These are phyloP conservation scores for Spatula versicolor DNA, from an alignment of 2,797 vertebrate genomes.

Conservation along the genomic window DNA sequence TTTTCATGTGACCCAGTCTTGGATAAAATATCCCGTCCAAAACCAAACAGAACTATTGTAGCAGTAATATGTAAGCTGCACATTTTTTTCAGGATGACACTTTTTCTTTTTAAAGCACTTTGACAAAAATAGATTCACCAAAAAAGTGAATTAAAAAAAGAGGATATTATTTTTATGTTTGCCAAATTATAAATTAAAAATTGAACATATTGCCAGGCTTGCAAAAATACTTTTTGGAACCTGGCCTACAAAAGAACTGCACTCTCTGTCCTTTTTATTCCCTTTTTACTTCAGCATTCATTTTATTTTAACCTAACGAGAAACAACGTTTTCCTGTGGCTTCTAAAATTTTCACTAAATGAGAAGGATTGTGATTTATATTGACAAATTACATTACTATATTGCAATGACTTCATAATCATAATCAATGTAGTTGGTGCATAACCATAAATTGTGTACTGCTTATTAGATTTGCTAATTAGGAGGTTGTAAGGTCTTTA, in stretches of 20 bases:
- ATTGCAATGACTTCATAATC: constrained; percentile 49
- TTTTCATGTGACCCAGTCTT: neutral
- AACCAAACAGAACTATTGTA: neutral
- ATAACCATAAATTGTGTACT: constrained; percentile 36
- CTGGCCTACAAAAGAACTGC: neutral
- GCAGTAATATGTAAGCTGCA: neutral
- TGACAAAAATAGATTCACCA: neutral
- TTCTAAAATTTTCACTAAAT: neutral
- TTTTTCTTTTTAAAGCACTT: neutral
- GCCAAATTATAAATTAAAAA: neutral
- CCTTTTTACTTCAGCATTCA: neutral
- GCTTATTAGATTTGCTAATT: constrained; percentile 66
- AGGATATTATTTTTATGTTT: neutral
- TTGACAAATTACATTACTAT: constrained; percentile 29
- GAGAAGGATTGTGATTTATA: neutral
- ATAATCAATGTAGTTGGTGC: constrained; percentile 44
- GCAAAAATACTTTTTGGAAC: neutral
- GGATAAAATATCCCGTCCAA: neutral
- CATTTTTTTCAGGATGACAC: neutral
- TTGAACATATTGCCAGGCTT: neutral
- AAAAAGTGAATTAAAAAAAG: neutral
- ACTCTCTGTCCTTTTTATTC: neutral
- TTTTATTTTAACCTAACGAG: neutral
- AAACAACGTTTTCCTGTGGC: neutral
- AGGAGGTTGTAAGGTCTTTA: constrained; percentile 27